Conservation (phyloP, 2,888 invertebrate genomes). For the Panopea generosa region DNA sequence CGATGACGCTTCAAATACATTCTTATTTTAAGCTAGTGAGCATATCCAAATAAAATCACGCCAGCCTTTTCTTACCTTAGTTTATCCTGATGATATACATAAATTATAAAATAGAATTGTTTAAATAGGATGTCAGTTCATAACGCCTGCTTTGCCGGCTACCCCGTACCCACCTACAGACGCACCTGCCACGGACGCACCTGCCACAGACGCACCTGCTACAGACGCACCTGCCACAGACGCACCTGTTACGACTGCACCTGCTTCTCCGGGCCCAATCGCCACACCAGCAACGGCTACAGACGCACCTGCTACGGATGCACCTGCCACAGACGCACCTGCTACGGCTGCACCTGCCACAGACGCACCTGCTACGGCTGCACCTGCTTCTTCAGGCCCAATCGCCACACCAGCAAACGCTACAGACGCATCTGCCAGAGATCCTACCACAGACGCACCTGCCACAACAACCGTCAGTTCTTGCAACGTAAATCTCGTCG, state of each 20-base stretch:
- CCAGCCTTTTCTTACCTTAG: too few relatives aligned
- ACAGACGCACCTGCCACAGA: neutral
- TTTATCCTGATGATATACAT: too few relatives aligned
- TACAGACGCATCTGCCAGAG: neutral
- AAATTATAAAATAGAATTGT: too few relatives aligned
- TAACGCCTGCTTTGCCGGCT: neutral
- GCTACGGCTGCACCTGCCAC: too few relatives aligned
- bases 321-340: neutral
- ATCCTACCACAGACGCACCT: neutral
- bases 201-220: neutral
- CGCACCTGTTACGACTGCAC: neutral
- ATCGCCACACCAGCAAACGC: neutral
- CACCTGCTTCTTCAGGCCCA: neutral
- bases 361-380: neutral
- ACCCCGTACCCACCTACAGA: neutral
- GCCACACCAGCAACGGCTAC: neutral
- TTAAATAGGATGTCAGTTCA: too few relatives aligned
- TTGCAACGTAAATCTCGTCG: neutral
- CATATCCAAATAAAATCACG: too few relatives aligned
- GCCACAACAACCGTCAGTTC: neutral
- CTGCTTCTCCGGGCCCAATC: neutral
- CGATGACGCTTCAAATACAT: too few relatives aligned
- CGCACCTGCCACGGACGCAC: neutral
- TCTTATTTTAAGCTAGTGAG: too few relatives aligned
- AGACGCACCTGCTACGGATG: neutral